phyloP scores from a whole-genome alignment of 64 coral and sea anemone species.

The Stichodactyla mertensii region DNA sequence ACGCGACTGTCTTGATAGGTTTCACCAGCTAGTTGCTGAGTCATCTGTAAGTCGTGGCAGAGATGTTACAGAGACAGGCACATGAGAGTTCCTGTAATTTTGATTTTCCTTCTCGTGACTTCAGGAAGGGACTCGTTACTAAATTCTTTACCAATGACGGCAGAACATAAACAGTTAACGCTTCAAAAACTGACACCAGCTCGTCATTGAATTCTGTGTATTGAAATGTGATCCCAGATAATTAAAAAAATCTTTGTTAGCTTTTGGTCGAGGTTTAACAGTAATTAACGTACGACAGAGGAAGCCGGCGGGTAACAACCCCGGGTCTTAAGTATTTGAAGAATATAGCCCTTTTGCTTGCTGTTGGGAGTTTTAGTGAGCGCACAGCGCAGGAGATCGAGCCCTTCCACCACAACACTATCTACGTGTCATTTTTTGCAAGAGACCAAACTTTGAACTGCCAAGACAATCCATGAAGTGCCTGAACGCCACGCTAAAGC shows the following conservation, averaged over 20 bases:
- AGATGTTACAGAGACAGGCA: background rate
- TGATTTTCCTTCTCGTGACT: conserved; percentile 20
- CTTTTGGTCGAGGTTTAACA: conserved; percentile 86
- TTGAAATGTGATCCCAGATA: conserved; percentile 86
- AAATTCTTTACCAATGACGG: conserved; percentile 31
- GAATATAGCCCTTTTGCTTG: background rate
- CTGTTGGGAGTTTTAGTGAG: background rate
- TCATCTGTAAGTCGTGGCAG: background rate
- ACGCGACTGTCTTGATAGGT: background rate
- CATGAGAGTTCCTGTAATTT: background rate
- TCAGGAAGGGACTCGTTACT: conserved; percentile 10
- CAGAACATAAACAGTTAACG: conserved; percentile 24
- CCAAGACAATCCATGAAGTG: background rate
- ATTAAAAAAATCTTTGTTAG: conserved; percentile 99
- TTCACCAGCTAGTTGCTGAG: background rate
- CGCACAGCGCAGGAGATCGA: background rate
- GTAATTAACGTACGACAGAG: conserved; percentile 86
- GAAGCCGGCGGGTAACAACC: conserved; percentile 59
- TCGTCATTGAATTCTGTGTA: conserved; percentile 39
- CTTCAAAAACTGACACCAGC: conserved; percentile 18
- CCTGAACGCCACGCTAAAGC: conserved; percentile 9
- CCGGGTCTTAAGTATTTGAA: conserved; percentile 44
- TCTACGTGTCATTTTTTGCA: background rate
- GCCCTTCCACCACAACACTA: background rate
- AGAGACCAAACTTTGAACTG: background rate